Percentiles rank a stretch among this genome's conserved stretches.
These are phyloP conservation scores for Nasonia vitripennis DNA, from an alignment of 1,140 invertebrate genomes.

Conservation along the genomic window DNA sequence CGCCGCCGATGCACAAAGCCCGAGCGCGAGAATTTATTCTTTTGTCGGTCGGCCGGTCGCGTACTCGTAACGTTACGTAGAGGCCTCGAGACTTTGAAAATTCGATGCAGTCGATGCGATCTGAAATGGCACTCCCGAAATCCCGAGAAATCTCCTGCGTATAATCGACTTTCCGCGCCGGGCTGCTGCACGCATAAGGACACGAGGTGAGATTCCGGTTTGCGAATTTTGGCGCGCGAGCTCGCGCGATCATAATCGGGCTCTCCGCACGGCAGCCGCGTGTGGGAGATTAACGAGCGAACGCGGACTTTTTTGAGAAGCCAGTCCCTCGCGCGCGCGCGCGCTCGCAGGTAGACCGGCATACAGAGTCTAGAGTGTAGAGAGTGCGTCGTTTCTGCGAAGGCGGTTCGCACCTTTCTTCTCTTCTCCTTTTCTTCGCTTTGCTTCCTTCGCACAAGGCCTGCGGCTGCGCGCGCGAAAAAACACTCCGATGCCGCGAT, in stretches of 20 bases:
- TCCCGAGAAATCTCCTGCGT: background rate
- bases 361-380: background rate
- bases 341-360: too few relatives aligned
- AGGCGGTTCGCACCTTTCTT: constrained; percentile 25
- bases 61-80: too few relatives aligned
- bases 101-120: background rate
- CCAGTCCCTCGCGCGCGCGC: background rate
- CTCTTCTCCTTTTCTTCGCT: background rate
- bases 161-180: background rate
- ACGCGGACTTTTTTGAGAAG: too few relatives aligned
- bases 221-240: background rate
- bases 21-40: constrained; percentile 7
- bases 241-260: constrained; percentile 21
- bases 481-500: background rate
- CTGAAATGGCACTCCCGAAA: too few relatives aligned
- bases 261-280: background rate
- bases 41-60: background rate
- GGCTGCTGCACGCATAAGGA: background rate
- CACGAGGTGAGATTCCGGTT: background rate
- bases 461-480: background rate
- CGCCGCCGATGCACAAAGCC: background rate
- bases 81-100: background rate
- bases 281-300: constrained; percentile 32
- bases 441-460: background rate
- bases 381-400: background rate